phyloP scores from a whole-genome alignment of 2,113 vertebrate genomes.

The Podarcis cretensis region DNA sequence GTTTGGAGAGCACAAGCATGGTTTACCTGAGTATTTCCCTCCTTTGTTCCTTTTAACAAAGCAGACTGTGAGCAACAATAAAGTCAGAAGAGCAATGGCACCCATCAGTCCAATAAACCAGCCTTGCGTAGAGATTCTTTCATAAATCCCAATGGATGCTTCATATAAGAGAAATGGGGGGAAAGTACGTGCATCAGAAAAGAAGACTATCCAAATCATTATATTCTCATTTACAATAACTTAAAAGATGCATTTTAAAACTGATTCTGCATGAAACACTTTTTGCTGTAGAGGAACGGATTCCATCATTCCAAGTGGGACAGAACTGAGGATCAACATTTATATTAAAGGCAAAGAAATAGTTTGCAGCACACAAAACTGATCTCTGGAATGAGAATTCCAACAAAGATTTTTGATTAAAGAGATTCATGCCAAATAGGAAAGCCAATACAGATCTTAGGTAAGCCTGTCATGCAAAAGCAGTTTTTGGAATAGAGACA shows the following conservation, averaged over 20 bases:
- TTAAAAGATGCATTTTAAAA: background rate
- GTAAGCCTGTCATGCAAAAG: conserved; percentile 56
- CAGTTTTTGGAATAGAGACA: conserved; percentile 37
- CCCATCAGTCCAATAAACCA: conserved; percentile 99
- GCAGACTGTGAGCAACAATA: conserved; percentile 89
- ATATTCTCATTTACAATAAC: background rate
- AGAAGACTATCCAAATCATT: background rate
- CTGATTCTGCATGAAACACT: background rate
- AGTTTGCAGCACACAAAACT: conserved; percentile 18
- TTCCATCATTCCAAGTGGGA: background rate
- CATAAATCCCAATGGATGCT: conserved; percentile 89
- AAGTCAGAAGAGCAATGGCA: conserved; percentile 91
- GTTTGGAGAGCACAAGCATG: background rate
- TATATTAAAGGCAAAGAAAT: background rate
- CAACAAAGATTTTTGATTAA: conserved; percentile 40
- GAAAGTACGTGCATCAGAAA: background rate
- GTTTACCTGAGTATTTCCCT: conserved; percentile 96
- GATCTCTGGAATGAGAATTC: conserved; percentile 39
- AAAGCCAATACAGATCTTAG: conserved; percentile 42
- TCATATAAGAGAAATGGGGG: conserved; percentile 49
- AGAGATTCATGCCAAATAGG: conserved; percentile 50
- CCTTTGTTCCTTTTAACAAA: conserved; percentile 97
- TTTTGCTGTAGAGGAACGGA: background rate
- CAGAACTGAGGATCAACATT: background rate
- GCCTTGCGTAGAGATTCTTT: conserved; percentile 91